Conservation (phyloP, 37 sponge, comb jelly and placozoan genomes). For the Cladorhizidae sp. region DNA sequence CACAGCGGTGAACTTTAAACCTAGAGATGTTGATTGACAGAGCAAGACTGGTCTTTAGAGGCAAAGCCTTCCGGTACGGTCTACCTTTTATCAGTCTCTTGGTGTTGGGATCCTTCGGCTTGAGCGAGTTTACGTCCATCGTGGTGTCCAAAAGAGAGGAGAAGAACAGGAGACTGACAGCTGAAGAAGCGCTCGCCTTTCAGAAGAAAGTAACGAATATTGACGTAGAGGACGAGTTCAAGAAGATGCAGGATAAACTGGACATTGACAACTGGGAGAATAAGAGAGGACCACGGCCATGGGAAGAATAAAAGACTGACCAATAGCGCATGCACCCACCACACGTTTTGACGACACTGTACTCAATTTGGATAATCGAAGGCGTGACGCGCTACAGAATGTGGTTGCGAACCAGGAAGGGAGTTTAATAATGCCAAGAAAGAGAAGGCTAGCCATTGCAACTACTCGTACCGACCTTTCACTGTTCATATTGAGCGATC, state of each 20-base stretch:
- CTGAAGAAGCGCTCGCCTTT: slow-evolving; percentile 59
- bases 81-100: slow-evolving; percentile 55
- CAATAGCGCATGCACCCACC: too few relatives aligned
- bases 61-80: slow-evolving; percentile 38
- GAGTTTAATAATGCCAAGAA: too few relatives aligned
- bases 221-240: slow-evolving; percentile 60
- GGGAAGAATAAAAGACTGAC: slow-evolving; percentile 19
- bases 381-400: too few relatives aligned
- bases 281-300: slow-evolving; percentile 76
- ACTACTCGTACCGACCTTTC: too few relatives aligned
- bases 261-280: slow-evolving; percentile 86
- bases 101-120: slow-evolving; percentile 77
- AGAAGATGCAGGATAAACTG: slow-evolving; percentile 30
- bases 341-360: too few relatives aligned
- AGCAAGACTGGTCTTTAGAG: not conserved
- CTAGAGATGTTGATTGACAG: not conserved
- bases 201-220: slow-evolving; percentile 56
- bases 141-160: slow-evolving; percentile 70
- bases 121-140: slow-evolving; percentile 73
- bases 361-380: too few relatives aligned
- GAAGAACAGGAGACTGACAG: slow-evolving; percentile 66
- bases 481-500: too few relatives aligned
- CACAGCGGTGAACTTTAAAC: not conserved
- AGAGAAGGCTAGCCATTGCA: too few relatives aligned
- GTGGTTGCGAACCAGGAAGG: too few relatives aligned